These are phyloP conservation scores for Drosophila tristis DNA, from an alignment of 1,140 invertebrate species.

Conservation along the genomic window DNA sequence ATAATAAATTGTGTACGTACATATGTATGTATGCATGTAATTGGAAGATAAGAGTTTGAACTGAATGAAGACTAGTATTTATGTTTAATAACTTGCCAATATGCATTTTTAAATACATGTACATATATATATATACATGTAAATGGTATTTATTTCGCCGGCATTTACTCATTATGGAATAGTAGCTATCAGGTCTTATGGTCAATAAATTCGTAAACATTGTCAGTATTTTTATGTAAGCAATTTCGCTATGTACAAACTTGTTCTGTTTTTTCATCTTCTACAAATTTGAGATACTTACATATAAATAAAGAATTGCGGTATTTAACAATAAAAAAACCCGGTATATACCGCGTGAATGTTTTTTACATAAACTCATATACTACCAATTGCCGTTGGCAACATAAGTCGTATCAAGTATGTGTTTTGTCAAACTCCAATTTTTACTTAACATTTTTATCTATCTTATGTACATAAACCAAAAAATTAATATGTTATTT, in stretches of 20 bases:
- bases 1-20: no score
- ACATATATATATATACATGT: no score
- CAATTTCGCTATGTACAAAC: conserved; percentile 29
- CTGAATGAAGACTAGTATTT: conserved; percentile 28
- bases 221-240: conserved; percentile 37
- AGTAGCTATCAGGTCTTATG: conserved; percentile 63
- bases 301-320: background rate
- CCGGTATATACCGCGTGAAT: no score
- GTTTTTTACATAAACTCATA: no score
- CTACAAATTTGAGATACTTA: background rate
- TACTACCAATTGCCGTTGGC: no score
- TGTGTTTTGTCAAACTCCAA: no score
- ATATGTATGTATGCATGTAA: background rate
- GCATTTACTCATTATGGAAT: conserved; percentile 21
- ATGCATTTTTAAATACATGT: background rate
- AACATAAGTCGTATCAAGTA: no score
- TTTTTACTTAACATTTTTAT: no score
- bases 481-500: no score
- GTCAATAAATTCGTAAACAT: conserved; percentile 67
- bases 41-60: conserved; percentile 7
- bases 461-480: no score
- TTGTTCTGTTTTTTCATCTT: conserved; percentile 5
- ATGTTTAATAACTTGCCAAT: background rate
- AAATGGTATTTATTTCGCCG: conserved; percentile 11
- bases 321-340: no score